These are phyloP conservation scores for Lithophane ornitopus DNA, from an alignment of 2,888 invertebrate species.

Conservation along the genomic window DNA sequence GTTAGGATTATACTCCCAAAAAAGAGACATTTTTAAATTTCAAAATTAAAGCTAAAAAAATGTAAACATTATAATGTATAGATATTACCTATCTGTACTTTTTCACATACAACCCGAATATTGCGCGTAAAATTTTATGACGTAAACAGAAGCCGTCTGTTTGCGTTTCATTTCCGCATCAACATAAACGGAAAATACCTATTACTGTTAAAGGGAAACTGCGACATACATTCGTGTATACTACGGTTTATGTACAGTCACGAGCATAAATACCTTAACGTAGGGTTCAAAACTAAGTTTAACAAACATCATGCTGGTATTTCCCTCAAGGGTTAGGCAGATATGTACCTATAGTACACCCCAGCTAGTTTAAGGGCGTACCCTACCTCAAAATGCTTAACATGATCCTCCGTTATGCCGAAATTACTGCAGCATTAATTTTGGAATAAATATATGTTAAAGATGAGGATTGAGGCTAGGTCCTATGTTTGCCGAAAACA, in stretches of 20 bases:
- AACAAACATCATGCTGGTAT: no score
- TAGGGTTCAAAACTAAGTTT: no score
- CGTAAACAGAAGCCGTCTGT: conserved; percentile 27
- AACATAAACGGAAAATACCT: conserved; percentile 39
- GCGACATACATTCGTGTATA: conserved; percentile 23
- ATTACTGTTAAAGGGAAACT: conserved; percentile 42
- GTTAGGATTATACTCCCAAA: background rate
- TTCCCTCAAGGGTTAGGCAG: no score
- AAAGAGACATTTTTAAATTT: background rate
- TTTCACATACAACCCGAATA: conserved; percentile 10
- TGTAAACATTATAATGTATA: background rate
- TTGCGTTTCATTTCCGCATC: conserved; percentile 49
- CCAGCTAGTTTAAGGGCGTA: no score
- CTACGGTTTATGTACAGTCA: background rate
- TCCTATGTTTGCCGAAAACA: no score
- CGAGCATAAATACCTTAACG: background rate
- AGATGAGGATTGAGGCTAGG: no score
- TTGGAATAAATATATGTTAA: no score
- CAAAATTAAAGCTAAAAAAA: conserved; percentile 10
- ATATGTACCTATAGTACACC: no score
- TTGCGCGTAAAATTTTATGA: conserved; percentile 35
- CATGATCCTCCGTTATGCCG: no score
- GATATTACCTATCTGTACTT: background rate
- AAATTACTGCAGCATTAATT: no score
- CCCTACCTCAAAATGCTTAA: no score